Evolutionary conservation across 1,140 invertebrate genomes (phyloP), one percentile per base, ranked within the genome.

Genomic region (Papilio dardanus): DNA sequence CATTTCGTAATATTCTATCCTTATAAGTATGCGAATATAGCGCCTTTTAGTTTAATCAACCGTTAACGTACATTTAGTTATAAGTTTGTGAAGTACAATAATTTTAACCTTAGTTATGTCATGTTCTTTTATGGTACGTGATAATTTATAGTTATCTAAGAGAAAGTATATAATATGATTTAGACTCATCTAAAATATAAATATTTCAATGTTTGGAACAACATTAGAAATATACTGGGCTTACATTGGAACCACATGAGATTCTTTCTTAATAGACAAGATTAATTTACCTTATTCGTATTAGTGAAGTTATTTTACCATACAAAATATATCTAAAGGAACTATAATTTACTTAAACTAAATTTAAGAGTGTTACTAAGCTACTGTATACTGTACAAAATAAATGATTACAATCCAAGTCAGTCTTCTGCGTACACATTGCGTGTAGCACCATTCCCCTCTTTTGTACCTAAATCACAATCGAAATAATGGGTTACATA

Each of bases 351-450:
- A 86, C 79, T 85, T 77, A 81, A n/a, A n/a, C n/a, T n/a, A n/a
- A 77, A 77, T 54, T 69, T 86, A 83, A 50, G 76, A 75, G 71
- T 40, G 24, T 73, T 67, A 74, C 73, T 82, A 81, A 81, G 82
- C 80, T 81, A 78, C 80, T 80, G 85, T 88, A 46, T 46, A 90
- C 90, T 86, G 46, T 90, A 91, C 86, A 88, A 83, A 81, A 65
- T 81, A 80, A 86, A 87, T 86, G 82, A 83, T 88, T 91, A 88
- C 85, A 88, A 86, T 88, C 91, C 90, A 87, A 88, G 87, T 93
- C 91, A 93, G 91, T 93, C 91, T 93, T 91, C 84, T 87, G 74
- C 79, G 79, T 77, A 82, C 84, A 89, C 86, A 67, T 73, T 74
- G 74, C 76, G 74, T 78, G 66, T 79, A 83, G 77, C 77, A 74